A percentile compares a stretch with the other conserved stretches of the same genome.
These are phyloP conservation scores for Botrylloides violaceus DNA, from an alignment of 23 tunicate genomes.

Conservation along the genomic window DNA sequence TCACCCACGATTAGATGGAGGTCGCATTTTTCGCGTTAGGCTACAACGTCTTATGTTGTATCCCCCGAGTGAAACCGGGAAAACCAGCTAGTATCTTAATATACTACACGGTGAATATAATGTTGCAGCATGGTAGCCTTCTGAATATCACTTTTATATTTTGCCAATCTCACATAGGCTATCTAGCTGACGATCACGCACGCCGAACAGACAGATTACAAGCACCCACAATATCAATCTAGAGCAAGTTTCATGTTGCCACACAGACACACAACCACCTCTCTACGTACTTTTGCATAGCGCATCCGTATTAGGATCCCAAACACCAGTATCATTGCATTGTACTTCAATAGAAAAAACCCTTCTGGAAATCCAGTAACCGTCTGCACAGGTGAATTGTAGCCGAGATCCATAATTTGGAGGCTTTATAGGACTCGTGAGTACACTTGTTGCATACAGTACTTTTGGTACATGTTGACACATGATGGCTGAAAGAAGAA, in stretches of 20 bases:
- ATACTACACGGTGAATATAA: too few species aligned
- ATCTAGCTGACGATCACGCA: too few species aligned
- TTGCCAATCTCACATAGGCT: background rate
- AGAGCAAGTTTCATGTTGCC: background rate
- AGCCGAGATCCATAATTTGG: slow-evolving; percentile 36
- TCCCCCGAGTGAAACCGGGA: too few species aligned
- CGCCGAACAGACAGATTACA: too few species aligned
- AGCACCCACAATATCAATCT: background rate
- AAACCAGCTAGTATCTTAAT: too few species aligned
- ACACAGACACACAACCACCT: background rate
- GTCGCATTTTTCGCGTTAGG: too few species aligned
- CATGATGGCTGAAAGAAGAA: slow-evolving; percentile 34
- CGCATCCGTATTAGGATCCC: slow-evolving; percentile 59
- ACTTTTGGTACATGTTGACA: slow-evolving; percentile 8
- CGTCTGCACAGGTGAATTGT: slow-evolving; percentile 27
- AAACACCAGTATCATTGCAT: slow-evolving; percentile 53
- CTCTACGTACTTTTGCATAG: slow-evolving; percentile 27
- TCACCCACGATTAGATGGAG: too few species aligned
- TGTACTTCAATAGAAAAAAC: slow-evolving; percentile 17
- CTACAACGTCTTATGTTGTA: too few species aligned
- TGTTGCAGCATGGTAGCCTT: too few species aligned
- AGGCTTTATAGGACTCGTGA: background rate
- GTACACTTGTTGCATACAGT: background rate
- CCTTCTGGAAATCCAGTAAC: slow-evolving; percentile 27
- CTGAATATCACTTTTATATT: too few species aligned